phyloP scores from a whole-genome alignment of 2,113 vertebrate genomes.

The Erythrolamprus reginae region DNA sequence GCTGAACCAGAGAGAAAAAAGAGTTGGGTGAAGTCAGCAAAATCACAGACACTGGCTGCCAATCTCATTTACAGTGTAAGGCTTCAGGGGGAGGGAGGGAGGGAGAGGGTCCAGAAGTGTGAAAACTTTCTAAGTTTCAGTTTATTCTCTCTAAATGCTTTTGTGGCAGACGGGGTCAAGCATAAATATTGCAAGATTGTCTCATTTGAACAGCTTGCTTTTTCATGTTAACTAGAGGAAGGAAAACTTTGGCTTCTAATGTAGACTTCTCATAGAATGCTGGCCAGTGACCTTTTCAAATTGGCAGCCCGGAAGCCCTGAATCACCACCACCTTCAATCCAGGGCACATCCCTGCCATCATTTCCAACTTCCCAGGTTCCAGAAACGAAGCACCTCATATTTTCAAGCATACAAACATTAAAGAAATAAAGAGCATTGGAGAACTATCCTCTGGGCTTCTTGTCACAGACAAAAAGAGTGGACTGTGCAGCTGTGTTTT shows the following conservation, averaged over 20 bases:
- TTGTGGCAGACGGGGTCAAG: slow-evolving; percentile 60
- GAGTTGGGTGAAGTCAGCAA: background rate
- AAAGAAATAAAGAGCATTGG: slow-evolving; percentile 43
- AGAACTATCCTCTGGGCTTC: slow-evolving; percentile 54
- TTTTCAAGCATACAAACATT: slow-evolving; percentile 12
- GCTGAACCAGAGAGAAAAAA: background rate
- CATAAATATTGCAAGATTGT: slow-evolving; percentile 43
- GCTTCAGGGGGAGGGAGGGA: slow-evolving; percentile 64
- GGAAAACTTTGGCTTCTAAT: slow-evolving; percentile 57
- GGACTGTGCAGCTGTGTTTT: slow-evolving; percentile 51
- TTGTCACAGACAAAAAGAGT: slow-evolving; percentile 54
- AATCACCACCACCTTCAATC: background rate
- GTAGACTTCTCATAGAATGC: slow-evolving; percentile 62
- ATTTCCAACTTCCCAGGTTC: background rate
- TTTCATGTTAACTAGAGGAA: slow-evolving; percentile 60
- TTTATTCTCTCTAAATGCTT: slow-evolving; percentile 67
- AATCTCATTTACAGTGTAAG: slow-evolving; percentile 65
- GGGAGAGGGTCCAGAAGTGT: slow-evolving; percentile 58
- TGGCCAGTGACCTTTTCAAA: slow-evolving; percentile 67
- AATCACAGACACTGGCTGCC: slow-evolving; percentile 54
- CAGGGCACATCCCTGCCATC: background rate
- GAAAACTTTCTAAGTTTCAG: slow-evolving; percentile 65
- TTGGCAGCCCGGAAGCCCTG: slow-evolving; percentile 51
- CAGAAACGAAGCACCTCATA: slow-evolving; percentile 21
- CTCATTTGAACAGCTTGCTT: slow-evolving; percentile 43